These are phyloP conservation scores for Chironomus striatipennis DNA, from an alignment of 1,140 invertebrate species.

Conservation along the genomic window DNA sequence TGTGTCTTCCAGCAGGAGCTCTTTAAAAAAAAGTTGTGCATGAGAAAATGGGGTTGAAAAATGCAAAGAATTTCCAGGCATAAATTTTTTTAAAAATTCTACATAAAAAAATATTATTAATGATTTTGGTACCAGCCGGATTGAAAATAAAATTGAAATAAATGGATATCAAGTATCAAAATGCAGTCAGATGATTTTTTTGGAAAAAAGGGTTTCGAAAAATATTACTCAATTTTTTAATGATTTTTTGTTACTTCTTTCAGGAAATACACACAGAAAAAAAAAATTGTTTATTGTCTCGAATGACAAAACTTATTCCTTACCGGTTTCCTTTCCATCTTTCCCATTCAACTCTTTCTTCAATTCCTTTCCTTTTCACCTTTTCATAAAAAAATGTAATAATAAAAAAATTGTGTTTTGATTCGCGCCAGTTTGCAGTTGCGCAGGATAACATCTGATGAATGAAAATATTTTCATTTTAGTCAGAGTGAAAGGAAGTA, in stretches of 20 bases:
- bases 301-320: slow-evolving; percentile 11
- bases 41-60: not conserved
- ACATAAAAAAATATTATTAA: too few relatives aligned
- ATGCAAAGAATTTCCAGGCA: not conserved
- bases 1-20: too few relatives aligned
- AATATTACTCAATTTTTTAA: slow-evolving; percentile 20
- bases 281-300: not conserved
- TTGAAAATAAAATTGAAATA: not conserved
- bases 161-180: slow-evolving; percentile 21
- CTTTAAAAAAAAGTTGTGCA: too few relatives aligned
- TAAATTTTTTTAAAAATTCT: not conserved
- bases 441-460: slow-evolving; percentile 4
- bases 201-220: slow-evolving; percentile 10
- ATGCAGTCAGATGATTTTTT: not conserved
- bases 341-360: slow-evolving; percentile 13
- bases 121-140: not conserved
- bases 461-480: too few relatives aligned
- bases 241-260: slow-evolving; percentile 18
- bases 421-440: not conserved
- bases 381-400: too few relatives aligned
- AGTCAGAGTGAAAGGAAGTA: too few relatives aligned
- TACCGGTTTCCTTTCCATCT: not conserved
- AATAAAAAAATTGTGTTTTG: too few relatives aligned
- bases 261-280: not conserved
- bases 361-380: not conserved